These are phyloP conservation scores for Okapia johnstoni DNA, from an alignment of 2,113 vertebrate genomes.

Conservation along the genomic window DNA sequence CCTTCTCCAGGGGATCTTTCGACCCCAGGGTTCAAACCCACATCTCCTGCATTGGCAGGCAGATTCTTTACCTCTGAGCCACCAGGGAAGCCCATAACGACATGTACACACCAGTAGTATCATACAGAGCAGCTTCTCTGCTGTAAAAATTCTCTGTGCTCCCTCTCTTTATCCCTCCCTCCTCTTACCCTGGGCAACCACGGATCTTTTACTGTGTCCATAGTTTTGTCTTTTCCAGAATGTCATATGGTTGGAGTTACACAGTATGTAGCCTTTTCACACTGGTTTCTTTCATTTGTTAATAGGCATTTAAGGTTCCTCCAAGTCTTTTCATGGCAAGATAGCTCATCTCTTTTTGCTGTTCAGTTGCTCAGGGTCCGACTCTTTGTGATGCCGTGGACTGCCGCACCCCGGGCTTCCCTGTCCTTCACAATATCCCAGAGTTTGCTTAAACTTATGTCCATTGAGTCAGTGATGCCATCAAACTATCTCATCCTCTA, in stretches of 20 bases:
- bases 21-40: background rate
- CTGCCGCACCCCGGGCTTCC: background rate
- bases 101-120: fast-evolving
- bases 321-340: background rate
- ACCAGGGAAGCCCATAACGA: background rate
- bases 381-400: background rate
- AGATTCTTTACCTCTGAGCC: background rate
- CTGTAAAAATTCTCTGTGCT: background rate
- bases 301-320: background rate
- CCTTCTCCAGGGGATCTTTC: background rate
- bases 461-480: background rate
- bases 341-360: background rate
- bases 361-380: background rate
- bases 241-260: background rate
- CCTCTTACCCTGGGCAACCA: background rate
- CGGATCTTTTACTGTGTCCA: background rate
- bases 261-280: background rate
- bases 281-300: background rate
- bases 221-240: background rate
- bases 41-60: background rate
- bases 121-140: background rate
- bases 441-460: background rate
- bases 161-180: background rate
- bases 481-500: background rate
- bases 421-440: background rate